Percentiles rank a stretch among this genome's conserved stretches.
phyloP scores from a whole-genome alignment of 2,797 vertebrate species.

The Sciurus carolinensis region DNA sequence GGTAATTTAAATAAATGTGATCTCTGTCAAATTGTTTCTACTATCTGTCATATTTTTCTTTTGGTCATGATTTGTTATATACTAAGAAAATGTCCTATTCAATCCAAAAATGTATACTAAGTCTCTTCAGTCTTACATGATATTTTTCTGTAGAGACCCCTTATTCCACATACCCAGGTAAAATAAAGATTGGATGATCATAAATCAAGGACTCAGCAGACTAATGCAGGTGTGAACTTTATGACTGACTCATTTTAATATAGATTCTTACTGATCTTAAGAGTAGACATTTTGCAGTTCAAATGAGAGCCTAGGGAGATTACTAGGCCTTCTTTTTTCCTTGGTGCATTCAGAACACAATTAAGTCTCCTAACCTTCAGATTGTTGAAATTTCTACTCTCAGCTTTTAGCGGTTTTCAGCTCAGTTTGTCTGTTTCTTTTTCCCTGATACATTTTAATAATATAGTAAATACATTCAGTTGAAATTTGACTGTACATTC shows the following conservation, averaged over 20 bases:
- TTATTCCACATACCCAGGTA: background rate
- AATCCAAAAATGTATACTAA: background rate
- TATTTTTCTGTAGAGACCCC: background rate
- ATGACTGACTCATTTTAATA: background rate
- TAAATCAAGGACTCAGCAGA: background rate
- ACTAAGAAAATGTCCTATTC: background rate
- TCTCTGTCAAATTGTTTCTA: background rate
- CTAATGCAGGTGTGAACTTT: background rate
- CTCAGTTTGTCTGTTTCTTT: background rate
- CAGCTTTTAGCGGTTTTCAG: background rate
- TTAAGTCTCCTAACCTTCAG: background rate
- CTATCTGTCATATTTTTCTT: background rate
- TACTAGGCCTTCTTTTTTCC: background rate
- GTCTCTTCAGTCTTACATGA: background rate
- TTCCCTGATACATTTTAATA: background rate
- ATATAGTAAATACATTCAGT: slow-evolving; percentile 21
- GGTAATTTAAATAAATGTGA: too few relatives aligned
- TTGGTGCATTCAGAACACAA: background rate
- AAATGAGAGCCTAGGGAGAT: background rate
- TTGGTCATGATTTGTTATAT: background rate
- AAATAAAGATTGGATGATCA: background rate
- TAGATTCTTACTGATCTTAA: background rate
- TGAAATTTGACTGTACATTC: background rate
- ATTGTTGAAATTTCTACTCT: background rate
- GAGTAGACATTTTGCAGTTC: background rate